A percentile compares a stretch with the other conserved stretches of the same genome.
phyloP scores from a whole-genome alignment of 2,797 vertebrate species.

The Coreius guichenoti region DNA sequence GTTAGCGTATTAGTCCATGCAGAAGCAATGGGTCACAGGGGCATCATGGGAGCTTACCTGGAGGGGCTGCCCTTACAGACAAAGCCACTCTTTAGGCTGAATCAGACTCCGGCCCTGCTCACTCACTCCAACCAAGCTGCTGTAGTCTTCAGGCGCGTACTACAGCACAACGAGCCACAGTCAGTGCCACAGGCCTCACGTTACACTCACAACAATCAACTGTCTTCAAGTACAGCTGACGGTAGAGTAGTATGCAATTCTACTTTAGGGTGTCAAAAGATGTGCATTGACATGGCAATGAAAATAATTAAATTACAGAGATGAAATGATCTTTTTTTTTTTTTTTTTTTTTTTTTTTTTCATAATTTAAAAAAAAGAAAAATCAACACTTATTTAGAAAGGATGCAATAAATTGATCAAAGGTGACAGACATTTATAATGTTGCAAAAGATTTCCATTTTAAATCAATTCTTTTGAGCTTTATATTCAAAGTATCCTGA shows the following conservation, averaged over 20 bases:
- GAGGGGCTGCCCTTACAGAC: conserved; percentile 86
- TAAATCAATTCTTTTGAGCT: neutral
- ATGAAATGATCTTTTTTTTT: neutral
- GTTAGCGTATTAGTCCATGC: conserved; percentile 53
- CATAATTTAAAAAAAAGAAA: no score
- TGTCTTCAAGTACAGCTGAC: neutral
- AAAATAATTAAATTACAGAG: neutral
- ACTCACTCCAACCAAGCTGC: conserved; percentile 90
- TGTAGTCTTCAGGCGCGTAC: conserved; percentile 95
- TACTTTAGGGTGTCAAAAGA: neutral
- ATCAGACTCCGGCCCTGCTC: conserved; percentile 94
- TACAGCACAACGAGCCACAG: conserved; percentile 84
- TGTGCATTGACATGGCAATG: neutral
- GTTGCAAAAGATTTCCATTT: neutral
- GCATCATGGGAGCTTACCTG: conserved; percentile 83
- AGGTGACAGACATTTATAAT: neutral
- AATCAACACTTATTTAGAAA: neutral
- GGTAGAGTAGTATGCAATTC: neutral
- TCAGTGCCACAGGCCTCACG: conserved; percentile 68
- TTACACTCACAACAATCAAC: conserved; percentile 4
- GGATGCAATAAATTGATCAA: neutral
- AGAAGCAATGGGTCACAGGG: conserved; percentile 32
- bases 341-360: no score
- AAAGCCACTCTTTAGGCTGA: conserved; percentile 99
- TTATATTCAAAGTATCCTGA: neutral